Evolutionary conservation across 2,888 invertebrate genomes (phyloP).

Genomic region (Leptinotarsa juncta): DNA sequence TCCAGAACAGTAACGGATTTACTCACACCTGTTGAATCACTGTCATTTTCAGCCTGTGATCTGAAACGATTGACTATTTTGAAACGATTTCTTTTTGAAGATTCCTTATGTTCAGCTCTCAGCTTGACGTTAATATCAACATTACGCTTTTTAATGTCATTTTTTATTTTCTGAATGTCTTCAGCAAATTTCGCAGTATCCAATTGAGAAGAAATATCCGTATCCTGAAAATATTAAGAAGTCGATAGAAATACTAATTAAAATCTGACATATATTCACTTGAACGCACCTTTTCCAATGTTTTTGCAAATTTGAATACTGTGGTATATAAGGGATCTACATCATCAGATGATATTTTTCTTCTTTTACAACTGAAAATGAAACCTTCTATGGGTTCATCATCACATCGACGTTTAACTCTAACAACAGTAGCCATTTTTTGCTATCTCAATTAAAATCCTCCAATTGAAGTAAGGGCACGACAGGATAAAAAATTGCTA

Average conservation of each 20-base stretch:
- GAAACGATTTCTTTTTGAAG: constrained; percentile 69
- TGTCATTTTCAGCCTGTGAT: constrained; percentile 56
- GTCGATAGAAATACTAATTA: constrained; percentile 4
- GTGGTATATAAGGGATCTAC: constrained; percentile 67
- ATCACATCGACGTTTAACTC: constrained; percentile 79
- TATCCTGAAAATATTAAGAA: constrained; percentile 61
- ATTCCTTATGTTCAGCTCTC: constrained; percentile 65
- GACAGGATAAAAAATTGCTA: too few species aligned
- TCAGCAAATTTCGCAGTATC: constrained; percentile 66
- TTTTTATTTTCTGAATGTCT: constrained; percentile 61
- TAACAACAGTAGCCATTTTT: constrained; percentile 73
- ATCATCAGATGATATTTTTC: constrained; percentile 69
- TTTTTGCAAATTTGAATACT: constrained; percentile 79
- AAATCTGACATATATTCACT: background rate
- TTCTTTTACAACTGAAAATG: constrained; percentile 77
- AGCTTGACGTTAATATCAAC: constrained; percentile 66
- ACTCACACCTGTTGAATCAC: constrained; percentile 55
- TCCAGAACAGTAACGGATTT: constrained; percentile 69
- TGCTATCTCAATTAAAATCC: too few species aligned
- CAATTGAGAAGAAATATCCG: constrained; percentile 65
- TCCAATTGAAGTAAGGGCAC: too few species aligned
- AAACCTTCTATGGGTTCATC: constrained; percentile 79
- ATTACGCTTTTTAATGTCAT: constrained; percentile 67
- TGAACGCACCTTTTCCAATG: constrained; percentile 67
- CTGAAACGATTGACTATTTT: constrained; percentile 72